Conservation (phyloP, 2,797 vertebrate species). For the Bovichtus diacanthus region DNA sequence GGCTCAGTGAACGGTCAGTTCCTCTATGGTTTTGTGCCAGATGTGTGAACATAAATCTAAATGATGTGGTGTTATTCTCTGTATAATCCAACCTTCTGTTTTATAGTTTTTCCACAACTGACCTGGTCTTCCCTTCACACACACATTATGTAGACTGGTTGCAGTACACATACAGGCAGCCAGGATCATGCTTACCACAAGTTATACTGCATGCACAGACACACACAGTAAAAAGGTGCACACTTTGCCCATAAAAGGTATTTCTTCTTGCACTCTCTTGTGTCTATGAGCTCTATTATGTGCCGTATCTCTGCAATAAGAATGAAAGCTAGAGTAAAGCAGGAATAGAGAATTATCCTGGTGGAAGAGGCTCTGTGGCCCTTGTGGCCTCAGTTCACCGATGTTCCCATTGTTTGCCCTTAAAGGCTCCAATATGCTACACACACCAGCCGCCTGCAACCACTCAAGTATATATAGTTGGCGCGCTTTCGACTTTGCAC, state of each 20-base stretch:
- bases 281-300: background rate
- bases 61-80: background rate
- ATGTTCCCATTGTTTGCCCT: constrained; percentile 8
- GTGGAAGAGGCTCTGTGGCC: constrained; percentile 16
- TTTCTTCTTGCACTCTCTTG: background rate
- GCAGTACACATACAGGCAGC: background rate
- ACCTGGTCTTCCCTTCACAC: background rate
- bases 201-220: background rate
- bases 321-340: background rate
- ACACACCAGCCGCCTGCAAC: background rate
- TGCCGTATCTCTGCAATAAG: background rate
- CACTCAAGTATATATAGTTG: constrained; percentile 5
- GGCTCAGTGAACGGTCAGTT: background rate
- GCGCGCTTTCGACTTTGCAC: background rate
- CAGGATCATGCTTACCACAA: background rate
- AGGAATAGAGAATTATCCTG: background rate
- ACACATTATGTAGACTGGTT: background rate
- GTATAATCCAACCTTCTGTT: background rate
- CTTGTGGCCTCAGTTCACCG: constrained; percentile 18
- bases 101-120: constrained; percentile 1
- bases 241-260: background rate
- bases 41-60: constrained; percentile 3
- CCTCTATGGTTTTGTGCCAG: constrained; percentile 1
- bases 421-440: constrained; percentile 26
- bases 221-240: background rate